Evolutionary conservation across 2,113 vertebrate species (phyloP).

Genomic region (Sapajus apella): DNA sequence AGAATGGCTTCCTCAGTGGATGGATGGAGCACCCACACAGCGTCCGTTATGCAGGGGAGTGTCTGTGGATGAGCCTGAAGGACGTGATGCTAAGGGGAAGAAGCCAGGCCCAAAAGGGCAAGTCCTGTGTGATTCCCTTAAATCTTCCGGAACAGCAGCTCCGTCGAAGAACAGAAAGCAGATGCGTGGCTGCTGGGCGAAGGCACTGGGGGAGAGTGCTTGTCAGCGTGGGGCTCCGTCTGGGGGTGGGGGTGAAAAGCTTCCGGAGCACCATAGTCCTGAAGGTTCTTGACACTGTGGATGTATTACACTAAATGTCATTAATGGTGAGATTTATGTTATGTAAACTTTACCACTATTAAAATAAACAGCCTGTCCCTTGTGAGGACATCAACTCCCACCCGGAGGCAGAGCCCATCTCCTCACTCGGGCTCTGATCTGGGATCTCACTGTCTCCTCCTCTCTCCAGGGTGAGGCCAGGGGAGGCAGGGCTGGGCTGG

Average conservation of each 20-base stretch:
- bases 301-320: not conserved
- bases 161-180: not conserved
- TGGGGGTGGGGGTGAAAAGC: not conserved
- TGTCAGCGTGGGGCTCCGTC: rapidly evolving
- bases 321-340: not conserved
- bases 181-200: rapidly evolving
- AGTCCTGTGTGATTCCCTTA: rapidly evolving
- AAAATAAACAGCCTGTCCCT: not conserved
- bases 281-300: too few species aligned
- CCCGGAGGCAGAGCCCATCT: too few species aligned
- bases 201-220: not conserved
- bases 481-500: too few species aligned
- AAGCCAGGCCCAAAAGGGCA: rapidly evolving
- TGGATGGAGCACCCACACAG: rapidly evolving
- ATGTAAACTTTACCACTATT: not conserved
- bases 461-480: too few species aligned
- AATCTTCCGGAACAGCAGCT: rapidly evolving
- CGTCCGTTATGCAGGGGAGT: rapidly evolving
- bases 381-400: not conserved
- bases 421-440: too few species aligned
- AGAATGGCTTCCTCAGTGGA: rapidly evolving
- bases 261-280: not conserved
- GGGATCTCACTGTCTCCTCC: too few species aligned
- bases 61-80: not conserved
- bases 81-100: not conserved